Base-by-base conservation (phyloP, 2,797 vertebrate species). In the Schizopygopsis pylzovi region DNA sequence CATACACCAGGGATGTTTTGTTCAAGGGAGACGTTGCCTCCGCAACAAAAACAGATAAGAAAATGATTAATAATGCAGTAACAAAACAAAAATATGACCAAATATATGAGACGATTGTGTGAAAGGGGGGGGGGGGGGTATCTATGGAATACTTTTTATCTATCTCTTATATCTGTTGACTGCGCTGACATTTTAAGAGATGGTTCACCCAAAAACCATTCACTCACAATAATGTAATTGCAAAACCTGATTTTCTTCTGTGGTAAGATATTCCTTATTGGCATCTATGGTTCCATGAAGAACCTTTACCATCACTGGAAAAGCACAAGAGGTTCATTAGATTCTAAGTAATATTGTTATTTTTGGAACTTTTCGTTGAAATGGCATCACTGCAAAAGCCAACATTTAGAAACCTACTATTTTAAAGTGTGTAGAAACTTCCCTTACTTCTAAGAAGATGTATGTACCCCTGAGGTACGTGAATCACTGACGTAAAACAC, bases 1-100 rank as follows among this genome's bases (percentile, higher is more conserved):
- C 41, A 83, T 16, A 20, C 47, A 33, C 78, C 45, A 63, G 45
- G 49, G 80, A 77, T 43, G 75, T 28, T 68, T 39, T 84, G 61
- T 81, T 33, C 45, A 81, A 67, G 79, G 6, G 79, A 81, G 79
- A 37, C 3, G 15, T 68, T 81, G 79, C 79, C 43, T 39, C 12
- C 15, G 28, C 79, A 39, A 39, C 6, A 4, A 49, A 52, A 68
- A 33, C 78, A 15, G 63, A 81, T 81, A 68, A 39, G 28, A 49
- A 68, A 68, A 68, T 81, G 12, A 68, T 52, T 81, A 68, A 68
- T 68, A 68, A 45, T 16, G 25, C 18, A 68, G 28, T 52, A 67
- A 33, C 28, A 13, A 68, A 67, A 67, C 61, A 47, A 18, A 37
- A 49, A 67, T 49, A 49, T 47, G 18, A 33, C 0, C 0, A 81